Conservation (phyloP, 1,140 invertebrate species). For the Drosophila teissieri region DNA sequence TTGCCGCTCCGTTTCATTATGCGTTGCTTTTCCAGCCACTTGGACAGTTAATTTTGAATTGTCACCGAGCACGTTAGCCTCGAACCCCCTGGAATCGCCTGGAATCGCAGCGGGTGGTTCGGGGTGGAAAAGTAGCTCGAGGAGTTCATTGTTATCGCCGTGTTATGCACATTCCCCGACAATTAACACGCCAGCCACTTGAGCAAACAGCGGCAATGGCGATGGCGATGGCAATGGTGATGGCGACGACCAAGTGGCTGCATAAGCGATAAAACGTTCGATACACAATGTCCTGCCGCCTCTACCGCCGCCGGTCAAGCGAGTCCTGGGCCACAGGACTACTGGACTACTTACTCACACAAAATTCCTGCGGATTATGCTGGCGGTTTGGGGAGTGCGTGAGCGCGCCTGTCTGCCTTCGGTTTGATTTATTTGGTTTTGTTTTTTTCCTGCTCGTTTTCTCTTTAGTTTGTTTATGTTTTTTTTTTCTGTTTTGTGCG, state of each 20-base stretch:
- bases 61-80: slow-evolving; percentile 75
- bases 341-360: slow-evolving; percentile 18
- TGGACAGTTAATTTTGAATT: slow-evolving; percentile 80
- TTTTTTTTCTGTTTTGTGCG: slow-evolving; percentile 16
- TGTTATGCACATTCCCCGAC: slow-evolving; percentile 77
- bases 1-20: slow-evolving; percentile 59
- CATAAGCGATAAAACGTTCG: slow-evolving; percentile 78
- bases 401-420: slow-evolving; percentile 61
- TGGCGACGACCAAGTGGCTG: slow-evolving; percentile 60
- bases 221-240: slow-evolving; percentile 32
- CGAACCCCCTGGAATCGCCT: background rate
- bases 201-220: slow-evolving; percentile 67
- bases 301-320: slow-evolving; percentile 37
- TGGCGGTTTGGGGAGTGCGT: slow-evolving; percentile 22
- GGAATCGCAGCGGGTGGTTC: slow-evolving; percentile 3
- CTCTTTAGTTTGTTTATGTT: background rate
- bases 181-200: slow-evolving; percentile 81
- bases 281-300: slow-evolving; percentile 61
- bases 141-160: slow-evolving; percentile 71
- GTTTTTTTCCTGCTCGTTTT: slow-evolving; percentile 3
- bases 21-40: slow-evolving; percentile 63
- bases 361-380: slow-evolving; percentile 30
- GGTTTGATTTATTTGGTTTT: slow-evolving; percentile 73
- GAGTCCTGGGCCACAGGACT: slow-evolving; percentile 3
- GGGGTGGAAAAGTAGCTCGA: slow-evolving; percentile 1